These are phyloP conservation scores for Poeciliopsis turrubarensis DNA, from an alignment of 2,113 vertebrate genomes.

Conservation along the genomic window DNA sequence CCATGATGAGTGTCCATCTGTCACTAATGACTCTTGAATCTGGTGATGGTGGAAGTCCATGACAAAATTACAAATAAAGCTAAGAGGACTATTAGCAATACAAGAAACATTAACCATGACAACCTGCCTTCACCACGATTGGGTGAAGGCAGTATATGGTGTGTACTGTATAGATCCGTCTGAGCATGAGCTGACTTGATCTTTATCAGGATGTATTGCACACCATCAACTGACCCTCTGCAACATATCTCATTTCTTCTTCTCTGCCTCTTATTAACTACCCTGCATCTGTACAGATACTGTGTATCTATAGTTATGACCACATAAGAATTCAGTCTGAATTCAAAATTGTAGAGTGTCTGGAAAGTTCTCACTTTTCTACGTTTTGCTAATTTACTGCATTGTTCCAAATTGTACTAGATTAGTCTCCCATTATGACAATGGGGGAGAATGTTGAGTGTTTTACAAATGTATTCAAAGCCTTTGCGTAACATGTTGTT, in stretches of 20 bases:
- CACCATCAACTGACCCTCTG: constrained; percentile 30
- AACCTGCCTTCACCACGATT: constrained; percentile 47
- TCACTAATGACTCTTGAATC: too few relatives aligned
- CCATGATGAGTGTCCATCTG: not conserved
- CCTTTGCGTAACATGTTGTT: too few relatives aligned
- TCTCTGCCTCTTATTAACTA: constrained; percentile 56
- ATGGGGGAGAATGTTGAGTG: too few relatives aligned
- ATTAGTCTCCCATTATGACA: too few relatives aligned
- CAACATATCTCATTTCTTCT: constrained; percentile 42
- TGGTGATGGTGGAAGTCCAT: not conserved
- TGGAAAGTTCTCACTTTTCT: not conserved
- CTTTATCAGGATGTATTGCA: constrained; percentile 10
- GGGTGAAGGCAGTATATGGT: constrained; percentile 20
- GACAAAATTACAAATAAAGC: not conserved
- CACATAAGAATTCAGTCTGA: not conserved
- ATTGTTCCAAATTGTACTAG: too few relatives aligned
- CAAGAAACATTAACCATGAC: not conserved
- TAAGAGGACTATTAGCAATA: not conserved
- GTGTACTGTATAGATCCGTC: constrained; percentile 58
- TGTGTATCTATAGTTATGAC: constrained; percentile 70
- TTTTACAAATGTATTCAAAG: too few relatives aligned
- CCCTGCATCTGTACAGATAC: constrained; percentile 64
- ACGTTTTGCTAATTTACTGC: too few relatives aligned
- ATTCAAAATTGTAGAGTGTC: constrained; percentile 18
- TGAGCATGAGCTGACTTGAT: constrained; percentile 80